Evolutionary conservation across 2,797 vertebrate genomes (phyloP).

Genomic region (Microtus obscurus): DNA sequence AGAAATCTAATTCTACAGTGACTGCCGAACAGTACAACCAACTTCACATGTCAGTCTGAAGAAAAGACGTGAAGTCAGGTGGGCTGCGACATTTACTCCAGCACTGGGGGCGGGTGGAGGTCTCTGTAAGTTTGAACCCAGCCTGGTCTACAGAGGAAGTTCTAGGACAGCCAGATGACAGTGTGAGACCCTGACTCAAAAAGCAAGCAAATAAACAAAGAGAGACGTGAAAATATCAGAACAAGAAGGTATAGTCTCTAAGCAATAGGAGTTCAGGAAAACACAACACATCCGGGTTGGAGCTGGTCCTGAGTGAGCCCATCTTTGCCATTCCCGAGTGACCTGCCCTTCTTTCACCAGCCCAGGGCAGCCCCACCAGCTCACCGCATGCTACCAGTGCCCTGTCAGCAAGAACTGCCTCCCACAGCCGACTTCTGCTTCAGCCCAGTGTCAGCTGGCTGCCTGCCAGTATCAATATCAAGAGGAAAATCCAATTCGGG

Average conservation of each 20-base stretch:
- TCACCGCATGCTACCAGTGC: not conserved
- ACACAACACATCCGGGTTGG: not conserved
- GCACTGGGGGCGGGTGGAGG: not conserved
- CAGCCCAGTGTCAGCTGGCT: not conserved
- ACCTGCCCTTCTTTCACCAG: not conserved
- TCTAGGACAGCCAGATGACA: not conserved
- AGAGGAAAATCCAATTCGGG: slow-evolving; percentile 38
- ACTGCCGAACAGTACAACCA: not conserved
- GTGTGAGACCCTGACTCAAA: not conserved
- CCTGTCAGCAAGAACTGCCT: not conserved
- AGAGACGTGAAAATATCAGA: not conserved
- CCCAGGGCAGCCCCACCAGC: not conserved
- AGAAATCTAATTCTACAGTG: not conserved
- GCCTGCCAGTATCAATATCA: not conserved
- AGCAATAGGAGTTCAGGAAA: not conserved
- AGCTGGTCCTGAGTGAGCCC: not conserved
- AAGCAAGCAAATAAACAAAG: not conserved
- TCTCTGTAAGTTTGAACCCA: not conserved
- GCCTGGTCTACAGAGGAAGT: not conserved
- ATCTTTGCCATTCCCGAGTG: not conserved
- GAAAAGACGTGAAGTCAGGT: not conserved
- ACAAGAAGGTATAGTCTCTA: not conserved
- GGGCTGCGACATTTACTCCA: not conserved
- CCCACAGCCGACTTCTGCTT: not conserved
- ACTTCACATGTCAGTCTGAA: not conserved